Conservation (phyloP, 2,797 vertebrate genomes). For the Eleutherodactylus coqui region DNA sequence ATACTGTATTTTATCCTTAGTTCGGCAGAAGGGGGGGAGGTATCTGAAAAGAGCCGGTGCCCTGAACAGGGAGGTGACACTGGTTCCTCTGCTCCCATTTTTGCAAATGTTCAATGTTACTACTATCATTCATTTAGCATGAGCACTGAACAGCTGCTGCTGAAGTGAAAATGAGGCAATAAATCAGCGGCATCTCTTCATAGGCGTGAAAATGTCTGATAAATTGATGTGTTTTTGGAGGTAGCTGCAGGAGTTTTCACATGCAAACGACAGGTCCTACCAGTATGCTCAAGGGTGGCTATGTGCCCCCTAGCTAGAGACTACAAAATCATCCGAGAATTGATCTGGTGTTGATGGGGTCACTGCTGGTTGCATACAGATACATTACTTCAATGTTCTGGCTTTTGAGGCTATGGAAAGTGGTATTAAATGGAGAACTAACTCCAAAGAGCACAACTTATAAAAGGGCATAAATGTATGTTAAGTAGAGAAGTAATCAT, state of each 20-base stretch:
- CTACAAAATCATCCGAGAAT: constrained; percentile 13
- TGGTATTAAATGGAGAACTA: background rate
- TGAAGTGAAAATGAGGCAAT: constrained; percentile 83
- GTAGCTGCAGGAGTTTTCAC: constrained; percentile 50
- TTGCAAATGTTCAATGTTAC: constrained; percentile 65
- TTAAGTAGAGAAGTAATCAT: background rate
- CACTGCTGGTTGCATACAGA: background rate
- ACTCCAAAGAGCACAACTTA: background rate
- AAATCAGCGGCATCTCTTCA: constrained; percentile 79
- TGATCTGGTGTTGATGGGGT: background rate
- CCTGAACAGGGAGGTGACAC: constrained; percentile 70
- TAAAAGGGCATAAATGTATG: background rate
- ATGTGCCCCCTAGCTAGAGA: constrained; percentile 23
- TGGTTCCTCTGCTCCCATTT: constrained; percentile 49
- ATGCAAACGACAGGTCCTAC: constrained; percentile 54
- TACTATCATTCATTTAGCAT: constrained; percentile 85
- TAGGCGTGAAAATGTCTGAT: constrained; percentile 73
- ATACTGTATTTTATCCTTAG: constrained; percentile 69
- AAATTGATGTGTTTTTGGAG: constrained; percentile 65
- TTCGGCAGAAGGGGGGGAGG: constrained; percentile 74
- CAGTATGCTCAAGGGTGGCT: constrained; percentile 23
- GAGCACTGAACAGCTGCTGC: constrained; percentile 93
- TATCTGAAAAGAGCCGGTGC: constrained; percentile 71
- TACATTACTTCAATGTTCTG: background rate
- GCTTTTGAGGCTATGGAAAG: background rate